Evolutionary conservation across 1,140 invertebrate genomes (phyloP).

Genomic region (Ceratina australensis): DNA sequence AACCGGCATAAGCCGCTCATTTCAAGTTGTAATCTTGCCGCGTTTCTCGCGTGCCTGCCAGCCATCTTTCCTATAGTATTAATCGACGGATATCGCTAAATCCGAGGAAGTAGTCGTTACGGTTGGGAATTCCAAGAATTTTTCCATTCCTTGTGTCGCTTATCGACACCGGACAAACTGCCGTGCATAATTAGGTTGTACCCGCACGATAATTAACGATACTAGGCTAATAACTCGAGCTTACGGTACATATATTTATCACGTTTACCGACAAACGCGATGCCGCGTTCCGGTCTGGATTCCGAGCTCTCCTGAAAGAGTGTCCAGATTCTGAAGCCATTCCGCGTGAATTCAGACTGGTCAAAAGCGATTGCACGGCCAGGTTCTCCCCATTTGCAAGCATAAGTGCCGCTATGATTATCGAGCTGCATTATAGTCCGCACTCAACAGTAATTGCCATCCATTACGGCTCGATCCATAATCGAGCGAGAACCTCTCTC

Average conservation of each 20-base stretch:
- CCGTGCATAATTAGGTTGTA: neutral
- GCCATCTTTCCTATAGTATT: conserved; percentile 5
- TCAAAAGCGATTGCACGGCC: conserved; percentile 22
- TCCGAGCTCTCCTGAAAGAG: neutral
- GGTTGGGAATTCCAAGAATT: neutral
- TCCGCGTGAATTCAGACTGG: conserved; percentile 3
- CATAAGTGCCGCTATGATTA: conserved; percentile 58
- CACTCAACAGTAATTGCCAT: conserved; percentile 64
- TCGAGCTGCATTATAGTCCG: conserved; percentile 61
- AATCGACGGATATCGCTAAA: neutral
- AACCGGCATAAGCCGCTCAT: no score
- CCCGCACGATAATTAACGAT: conserved; percentile 2
- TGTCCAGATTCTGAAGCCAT: neutral
- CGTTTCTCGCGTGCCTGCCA: neutral
- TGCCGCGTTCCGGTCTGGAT: neutral
- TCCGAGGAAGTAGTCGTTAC: neutral
- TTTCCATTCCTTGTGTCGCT: neutral
- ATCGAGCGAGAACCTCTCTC: conserved; percentile 48
- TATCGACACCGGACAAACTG: conserved; percentile 11
- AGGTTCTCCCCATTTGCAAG: conserved; percentile 37
- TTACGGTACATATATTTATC: neutral
- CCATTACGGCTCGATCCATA: conserved; percentile 62
- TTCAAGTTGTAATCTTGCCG: neutral
- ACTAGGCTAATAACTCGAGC: neutral
- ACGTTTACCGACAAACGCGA: neutral